Percentiles rank a stretch among this genome's conserved stretches.
phyloP scores from a whole-genome alignment of 1,140 invertebrate genomes.

The Brachionus angularis region DNA sequence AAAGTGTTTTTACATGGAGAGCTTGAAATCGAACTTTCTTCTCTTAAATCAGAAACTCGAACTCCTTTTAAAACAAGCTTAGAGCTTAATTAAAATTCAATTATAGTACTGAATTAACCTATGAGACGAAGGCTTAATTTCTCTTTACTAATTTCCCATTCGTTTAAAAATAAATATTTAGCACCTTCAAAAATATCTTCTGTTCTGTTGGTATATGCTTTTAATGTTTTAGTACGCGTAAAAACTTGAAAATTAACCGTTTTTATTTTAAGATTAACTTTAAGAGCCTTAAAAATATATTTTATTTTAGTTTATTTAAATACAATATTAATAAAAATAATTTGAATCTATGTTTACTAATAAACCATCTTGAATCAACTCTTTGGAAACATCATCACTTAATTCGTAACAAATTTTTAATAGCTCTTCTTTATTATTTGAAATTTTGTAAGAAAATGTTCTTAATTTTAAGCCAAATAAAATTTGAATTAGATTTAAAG shows the following conservation, averaged over 20 bases:
- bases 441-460: conserved; percentile 26
- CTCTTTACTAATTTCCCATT: conserved; percentile 52
- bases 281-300: conserved; percentile 53
- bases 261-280: conserved; percentile 62
- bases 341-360: conserved; percentile 44
- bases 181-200: conserved; percentile 57
- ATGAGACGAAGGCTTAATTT: conserved; percentile 58
- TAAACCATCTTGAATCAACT: conserved; percentile 41
- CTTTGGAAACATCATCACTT: conserved; percentile 26
- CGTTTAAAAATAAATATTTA: conserved; percentile 54
- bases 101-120: conserved; percentile 50
- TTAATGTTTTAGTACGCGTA: conserved; percentile 56
- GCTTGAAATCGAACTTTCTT: neutral
- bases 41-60: conserved; percentile 17
- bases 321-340: conserved; percentile 26
- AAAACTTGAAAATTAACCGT: conserved; percentile 60
- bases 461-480: neutral
- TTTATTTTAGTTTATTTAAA: conserved; percentile 14
- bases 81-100: neutral
- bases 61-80: neutral
- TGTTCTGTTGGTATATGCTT: conserved; percentile 52
- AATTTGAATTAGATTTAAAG: neutral
- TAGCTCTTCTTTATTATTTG: conserved; percentile 36
- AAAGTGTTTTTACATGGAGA: neutral
- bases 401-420: conserved; percentile 17